Conservation (phyloP, 2,797 vertebrate species). For the Peromyscus melanophrys region DNA sequence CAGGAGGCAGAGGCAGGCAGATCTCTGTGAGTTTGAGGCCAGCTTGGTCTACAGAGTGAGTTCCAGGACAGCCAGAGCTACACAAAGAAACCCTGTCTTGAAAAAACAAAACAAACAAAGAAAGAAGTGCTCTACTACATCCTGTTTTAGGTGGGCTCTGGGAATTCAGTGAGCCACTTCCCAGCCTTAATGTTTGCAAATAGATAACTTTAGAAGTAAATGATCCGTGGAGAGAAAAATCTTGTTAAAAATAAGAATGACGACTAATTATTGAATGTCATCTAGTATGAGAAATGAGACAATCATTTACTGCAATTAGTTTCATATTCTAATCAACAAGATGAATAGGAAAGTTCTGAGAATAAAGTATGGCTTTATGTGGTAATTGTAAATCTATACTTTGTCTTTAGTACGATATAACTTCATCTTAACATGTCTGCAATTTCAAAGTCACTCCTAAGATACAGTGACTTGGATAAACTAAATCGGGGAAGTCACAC, state of each 20-base stretch:
- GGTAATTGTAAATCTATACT: background rate
- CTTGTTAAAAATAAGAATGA: conserved; percentile 37
- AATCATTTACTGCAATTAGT: conserved; percentile 24
- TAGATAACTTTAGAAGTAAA: background rate
- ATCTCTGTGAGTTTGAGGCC: background rate
- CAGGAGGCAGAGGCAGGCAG: background rate
- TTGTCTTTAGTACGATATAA: conserved; percentile 5
- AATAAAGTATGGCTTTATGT: conserved; percentile 4
- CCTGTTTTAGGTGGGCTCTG: background rate
- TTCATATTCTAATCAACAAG: conserved; percentile 58
- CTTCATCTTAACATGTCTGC: background rate
- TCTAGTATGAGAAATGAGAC: conserved; percentile 38
- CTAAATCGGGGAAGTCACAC: conserved; percentile 8
- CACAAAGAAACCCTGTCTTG: background rate
- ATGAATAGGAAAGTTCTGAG: conserved; percentile 13
- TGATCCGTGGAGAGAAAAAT: conserved; percentile 9
- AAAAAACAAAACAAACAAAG: background rate
- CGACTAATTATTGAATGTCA: background rate
- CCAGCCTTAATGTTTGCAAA: conserved; percentile 1
- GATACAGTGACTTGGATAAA: conserved; percentile 21
- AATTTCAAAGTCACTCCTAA: conserved; percentile 50
- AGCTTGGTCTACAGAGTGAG: background rate
- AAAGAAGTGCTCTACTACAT: background rate
- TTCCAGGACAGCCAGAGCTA: background rate
- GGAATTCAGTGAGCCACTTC: background rate